Percentiles rank a stretch among this genome's conserved stretches.
These are phyloP conservation scores for Lycaon pictus DNA, from an alignment of 2,113 vertebrate species.

Conservation along the genomic window DNA sequence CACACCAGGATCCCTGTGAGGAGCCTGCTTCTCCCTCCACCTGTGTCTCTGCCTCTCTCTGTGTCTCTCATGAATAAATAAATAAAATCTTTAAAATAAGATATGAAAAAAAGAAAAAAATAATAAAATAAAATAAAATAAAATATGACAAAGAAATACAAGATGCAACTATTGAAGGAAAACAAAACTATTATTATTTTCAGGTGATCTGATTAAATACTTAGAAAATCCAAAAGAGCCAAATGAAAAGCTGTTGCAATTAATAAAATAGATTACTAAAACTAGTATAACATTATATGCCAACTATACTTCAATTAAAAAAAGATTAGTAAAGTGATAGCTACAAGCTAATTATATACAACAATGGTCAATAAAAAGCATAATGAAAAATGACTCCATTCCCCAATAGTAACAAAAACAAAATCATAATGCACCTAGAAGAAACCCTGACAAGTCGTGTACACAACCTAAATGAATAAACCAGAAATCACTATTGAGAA, in stretches of 20 bases:
- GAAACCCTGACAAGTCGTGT: not conserved
- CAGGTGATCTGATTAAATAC: not conserved
- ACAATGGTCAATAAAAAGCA: not conserved
- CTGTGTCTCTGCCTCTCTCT: too few species aligned
- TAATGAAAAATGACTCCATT: not conserved
- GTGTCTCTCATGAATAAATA: too few species aligned
- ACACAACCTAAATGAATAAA: not conserved
- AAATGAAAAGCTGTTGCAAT: slow-evolving; percentile 8
- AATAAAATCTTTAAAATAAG: not conserved
- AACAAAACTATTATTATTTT: not conserved
- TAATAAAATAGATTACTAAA: not conserved
- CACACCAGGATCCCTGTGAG: too few species aligned
- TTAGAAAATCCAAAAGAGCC: slow-evolving; percentile 8
- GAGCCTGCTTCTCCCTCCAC: too few species aligned
- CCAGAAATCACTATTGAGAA: not conserved
- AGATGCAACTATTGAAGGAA: not conserved
- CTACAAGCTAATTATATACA: not conserved
- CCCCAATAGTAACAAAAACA: not conserved
- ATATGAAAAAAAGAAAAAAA: too few species aligned
- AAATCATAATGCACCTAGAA: not conserved
- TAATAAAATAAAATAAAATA: not conserved
- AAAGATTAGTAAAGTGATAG: not conserved
- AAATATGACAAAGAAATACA: not conserved
- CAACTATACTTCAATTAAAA: not conserved
- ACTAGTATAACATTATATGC: not conserved